Evolutionary conservation across 1,140 invertebrate species (phyloP), one percentile per base, ranked within the genome.

Genomic region (Drosophila miranda): DNA sequence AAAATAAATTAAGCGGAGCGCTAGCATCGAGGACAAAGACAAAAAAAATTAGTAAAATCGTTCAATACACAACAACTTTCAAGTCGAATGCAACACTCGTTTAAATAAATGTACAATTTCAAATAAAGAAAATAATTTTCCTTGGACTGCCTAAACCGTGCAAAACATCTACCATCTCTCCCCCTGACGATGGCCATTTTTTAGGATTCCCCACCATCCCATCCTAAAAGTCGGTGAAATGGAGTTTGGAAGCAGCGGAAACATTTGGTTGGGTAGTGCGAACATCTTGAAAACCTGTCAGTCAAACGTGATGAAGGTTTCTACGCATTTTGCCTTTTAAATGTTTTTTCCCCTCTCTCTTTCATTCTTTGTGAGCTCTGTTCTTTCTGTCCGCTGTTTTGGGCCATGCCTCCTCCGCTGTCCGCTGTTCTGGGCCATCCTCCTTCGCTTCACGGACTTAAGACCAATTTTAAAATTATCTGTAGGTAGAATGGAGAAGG

Each of bases 281-380:
- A 90, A 89, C 84, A 76, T 89, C 81, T 90, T 89, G 76, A 90
- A 90, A 89, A 90, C 78, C 89, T 90, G 89, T 89, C 89, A 69
- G 76, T 89, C 89, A 87, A 77, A 78, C 78, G 89, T 90, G 89
- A 90, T 80, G 76, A 90, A 90, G 89, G 89, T 90, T 83, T 70
- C 75, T 77, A 73, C 77, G 72, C 68, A 82, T 43, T 74, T 74
- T 64, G 78, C 81, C 74, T 86, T 87, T 86, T 87, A 77, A 81
- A 72, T 68, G 68, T 75, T 76, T 26, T 13, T 13, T 11, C 9
- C 34, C 9, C 43, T 46, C 42, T 51, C 45, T 49, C 21, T 52
- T 38, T 43, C 64, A 43, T 13, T 23, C 23, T 16, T 46, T 45
- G 55, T 52, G 56, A 48, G 42, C 59, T 63, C 56, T 70, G 76